Percentiles rank a stretch among this genome's conserved stretches.
Conservation (phyloP, 1,140 invertebrate species). For the Brachionus koreanus region DNA sequence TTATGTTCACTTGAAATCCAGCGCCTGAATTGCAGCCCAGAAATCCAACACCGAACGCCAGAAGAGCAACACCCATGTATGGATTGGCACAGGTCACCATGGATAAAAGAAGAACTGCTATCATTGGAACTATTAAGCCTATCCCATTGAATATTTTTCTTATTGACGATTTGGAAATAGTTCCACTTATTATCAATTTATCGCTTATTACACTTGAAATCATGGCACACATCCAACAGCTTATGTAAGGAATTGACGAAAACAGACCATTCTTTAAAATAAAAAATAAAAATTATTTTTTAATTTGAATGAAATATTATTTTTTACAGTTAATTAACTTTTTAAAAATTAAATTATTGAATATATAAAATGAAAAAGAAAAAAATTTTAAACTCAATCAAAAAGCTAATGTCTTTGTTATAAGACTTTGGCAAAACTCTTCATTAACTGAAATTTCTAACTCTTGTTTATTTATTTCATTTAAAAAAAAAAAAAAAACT, state of each 20-base stretch:
- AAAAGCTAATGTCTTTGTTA: too few species aligned
- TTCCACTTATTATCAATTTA: slow-evolving; percentile 47
- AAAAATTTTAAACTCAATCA: too few species aligned
- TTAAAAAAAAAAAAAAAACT: too few species aligned
- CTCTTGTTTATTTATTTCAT: too few species aligned
- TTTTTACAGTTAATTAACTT: too few species aligned
- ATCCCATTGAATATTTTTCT: slow-evolving; percentile 52
- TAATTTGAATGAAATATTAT: too few species aligned
- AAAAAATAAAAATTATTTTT: slow-evolving; percentile 48
- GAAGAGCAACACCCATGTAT: slow-evolving; percentile 2
- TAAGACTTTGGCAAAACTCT: too few species aligned
- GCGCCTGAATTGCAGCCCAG: slow-evolving; percentile 25
- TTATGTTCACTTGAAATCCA: slow-evolving; percentile 46
- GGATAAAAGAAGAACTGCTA: background rate
- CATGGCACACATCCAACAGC: slow-evolving; percentile 53
- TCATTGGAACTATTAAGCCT: slow-evolving; percentile 17
- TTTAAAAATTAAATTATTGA: too few species aligned
- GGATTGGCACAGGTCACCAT: slow-evolving; percentile 30
- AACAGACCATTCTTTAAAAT: slow-evolving; percentile 55
- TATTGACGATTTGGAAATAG: slow-evolving; percentile 50
- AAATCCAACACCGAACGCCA: slow-evolving; percentile 11
- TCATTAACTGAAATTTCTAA: too few species aligned
- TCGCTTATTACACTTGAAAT: slow-evolving; percentile 53
- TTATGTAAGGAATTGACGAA: slow-evolving; percentile 57
- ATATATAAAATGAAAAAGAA: too few species aligned